Evolutionary conservation across 2,113 vertebrate genomes (phyloP).

Genomic region (Lichenostomus cassidix): DNA sequence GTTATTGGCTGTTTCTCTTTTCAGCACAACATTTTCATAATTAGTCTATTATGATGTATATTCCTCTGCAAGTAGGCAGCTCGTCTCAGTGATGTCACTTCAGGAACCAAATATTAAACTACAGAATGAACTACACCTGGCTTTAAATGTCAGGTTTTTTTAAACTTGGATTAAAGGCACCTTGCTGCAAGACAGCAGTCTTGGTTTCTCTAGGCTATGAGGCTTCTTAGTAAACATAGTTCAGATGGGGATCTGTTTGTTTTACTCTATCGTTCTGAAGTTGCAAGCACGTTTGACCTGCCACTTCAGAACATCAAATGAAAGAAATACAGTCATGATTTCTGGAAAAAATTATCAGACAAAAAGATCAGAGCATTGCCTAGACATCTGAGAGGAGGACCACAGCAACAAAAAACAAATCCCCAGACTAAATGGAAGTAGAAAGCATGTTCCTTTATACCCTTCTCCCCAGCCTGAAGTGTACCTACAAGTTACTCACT

Average conservation of each 20-base stretch:
- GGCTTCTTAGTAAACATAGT: not conserved
- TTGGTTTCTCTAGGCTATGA: not conserved
- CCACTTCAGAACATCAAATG: not conserved
- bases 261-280: not conserved
- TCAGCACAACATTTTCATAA: not conserved
- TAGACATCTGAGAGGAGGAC: not conserved
- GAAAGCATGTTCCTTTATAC: not conserved
- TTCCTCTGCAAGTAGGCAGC: not conserved
- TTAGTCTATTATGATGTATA: not conserved
- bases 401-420: not conserved
- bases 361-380: not conserved
- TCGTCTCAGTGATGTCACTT: not conserved
- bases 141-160: not conserved
- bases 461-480: not conserved
- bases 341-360: not conserved
- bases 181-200: not conserved
- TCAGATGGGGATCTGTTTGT: not conserved
- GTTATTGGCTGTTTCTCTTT: not conserved
- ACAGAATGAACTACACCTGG: not conserved
- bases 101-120: not conserved
- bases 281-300: not conserved
- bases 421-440: not conserved
- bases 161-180: not conserved
- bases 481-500: not conserved
- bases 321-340: not conserved